Conservation (phyloP, 2,888 invertebrate species). For the Silvanus unidentatus region DNA sequence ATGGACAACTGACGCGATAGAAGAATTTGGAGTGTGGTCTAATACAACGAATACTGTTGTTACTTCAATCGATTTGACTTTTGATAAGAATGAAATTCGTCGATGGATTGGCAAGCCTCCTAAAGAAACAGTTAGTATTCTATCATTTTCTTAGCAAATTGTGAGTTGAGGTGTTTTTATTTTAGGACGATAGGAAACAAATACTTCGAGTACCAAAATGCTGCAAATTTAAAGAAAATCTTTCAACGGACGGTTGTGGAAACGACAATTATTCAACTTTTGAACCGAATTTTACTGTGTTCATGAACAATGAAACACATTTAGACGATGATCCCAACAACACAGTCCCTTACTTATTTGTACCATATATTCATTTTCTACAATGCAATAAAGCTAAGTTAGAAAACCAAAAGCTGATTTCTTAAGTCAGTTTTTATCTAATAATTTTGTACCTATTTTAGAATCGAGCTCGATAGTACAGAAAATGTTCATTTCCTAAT, state of each 20-base stretch:
- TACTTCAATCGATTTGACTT: not conserved
- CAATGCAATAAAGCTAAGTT: slow-evolving; percentile 6
- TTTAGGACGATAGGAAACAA: slow-evolving; percentile 16
- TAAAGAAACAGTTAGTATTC: no score
- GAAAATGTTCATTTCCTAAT: no score
- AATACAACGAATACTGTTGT: slow-evolving; percentile 3
- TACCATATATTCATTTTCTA: slow-evolving; percentile 13
- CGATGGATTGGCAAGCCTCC: no score
- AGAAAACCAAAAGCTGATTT: slow-evolving; percentile 1
- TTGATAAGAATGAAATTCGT: no score
- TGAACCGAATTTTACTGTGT: slow-evolving; percentile 8
- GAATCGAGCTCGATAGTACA: no score
- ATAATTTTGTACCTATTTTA: not conserved
- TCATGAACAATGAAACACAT: slow-evolving; percentile 20
- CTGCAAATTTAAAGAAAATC: slow-evolving; percentile 10
- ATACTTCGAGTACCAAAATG: slow-evolving; percentile 28
- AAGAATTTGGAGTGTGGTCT: slow-evolving; percentile 30
- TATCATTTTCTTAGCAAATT: no score
- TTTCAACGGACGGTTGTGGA: not conserved
- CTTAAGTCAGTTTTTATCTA: slow-evolving; percentile 1
- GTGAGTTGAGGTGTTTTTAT: no score
- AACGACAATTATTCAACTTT: no score
- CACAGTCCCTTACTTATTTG: slow-evolving; percentile 8
- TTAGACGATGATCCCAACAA: slow-evolving; percentile 15
- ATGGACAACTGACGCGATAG: slow-evolving; percentile 22